Evolutionary conservation across 2,888 invertebrate genomes (phyloP).

Genomic region (Copidosoma aretas): DNA sequence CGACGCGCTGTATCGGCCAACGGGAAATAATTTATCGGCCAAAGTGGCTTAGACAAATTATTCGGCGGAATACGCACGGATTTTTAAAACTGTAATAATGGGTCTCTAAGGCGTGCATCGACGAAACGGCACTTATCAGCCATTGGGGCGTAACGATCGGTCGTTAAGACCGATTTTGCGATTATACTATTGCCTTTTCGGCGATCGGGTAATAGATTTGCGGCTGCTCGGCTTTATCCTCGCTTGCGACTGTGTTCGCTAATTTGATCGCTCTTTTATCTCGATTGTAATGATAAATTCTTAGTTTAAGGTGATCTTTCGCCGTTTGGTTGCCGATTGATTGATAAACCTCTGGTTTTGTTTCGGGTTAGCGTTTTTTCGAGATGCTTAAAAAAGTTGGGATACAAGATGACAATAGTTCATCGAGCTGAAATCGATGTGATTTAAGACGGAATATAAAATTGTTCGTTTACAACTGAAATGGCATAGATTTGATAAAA

Average conservation of each 20-base stretch:
- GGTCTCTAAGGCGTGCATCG: slow-evolving; percentile 32
- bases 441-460: no score
- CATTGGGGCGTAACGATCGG: slow-evolving; percentile 30
- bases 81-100: slow-evolving; percentile 30
- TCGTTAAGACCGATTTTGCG: slow-evolving; percentile 35
- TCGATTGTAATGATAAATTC: slow-evolving; percentile 12
- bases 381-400: no score
- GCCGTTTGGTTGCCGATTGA: no score
- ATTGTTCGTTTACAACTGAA: no score
- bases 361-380: no score
- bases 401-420: no score
- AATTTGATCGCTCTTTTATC: background rate
- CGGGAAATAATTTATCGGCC: background rate
- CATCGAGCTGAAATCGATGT: no score
- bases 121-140: slow-evolving; percentile 33
- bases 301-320: no score
- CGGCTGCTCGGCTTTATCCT: slow-evolving; percentile 9
- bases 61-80: background rate
- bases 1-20: no score
- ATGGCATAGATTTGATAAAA: no score
- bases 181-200: slow-evolving; percentile 29
- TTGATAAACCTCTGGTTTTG: no score
- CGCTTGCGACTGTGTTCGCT: slow-evolving; percentile 6
- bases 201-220: slow-evolving; percentile 37
- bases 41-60: slow-evolving; percentile 19